Conservation (phyloP, 2,113 vertebrate genomes). For the Gymnobelideus leadbeateri region DNA sequence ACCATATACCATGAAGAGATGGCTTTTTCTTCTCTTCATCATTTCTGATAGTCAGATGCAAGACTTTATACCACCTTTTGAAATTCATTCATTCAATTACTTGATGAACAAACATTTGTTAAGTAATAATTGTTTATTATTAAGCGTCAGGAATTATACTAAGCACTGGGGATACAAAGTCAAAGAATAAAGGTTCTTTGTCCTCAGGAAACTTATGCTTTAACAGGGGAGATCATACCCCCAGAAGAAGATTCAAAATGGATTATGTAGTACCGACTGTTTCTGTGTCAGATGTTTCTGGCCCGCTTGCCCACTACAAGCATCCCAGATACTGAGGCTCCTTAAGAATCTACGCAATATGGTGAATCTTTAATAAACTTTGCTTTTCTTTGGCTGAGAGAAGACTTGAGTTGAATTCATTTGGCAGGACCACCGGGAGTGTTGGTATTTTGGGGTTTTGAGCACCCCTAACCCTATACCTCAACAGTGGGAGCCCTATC, state of each 20-base stretch:
- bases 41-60: neutral
- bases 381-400: no score
- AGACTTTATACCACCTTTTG: neutral
- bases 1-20: neutral
- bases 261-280: no score
- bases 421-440: no score
- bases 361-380: no score
- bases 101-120: neutral
- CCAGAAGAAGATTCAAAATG: neutral
- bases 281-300: no score
- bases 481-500: no score
- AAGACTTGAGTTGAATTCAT: no score
- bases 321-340: no score
- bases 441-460: no score
- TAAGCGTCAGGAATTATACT: neutral
- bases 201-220: neutral
- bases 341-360: no score
- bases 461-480: no score
- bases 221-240: neutral
- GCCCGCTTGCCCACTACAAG: no score
- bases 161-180: neutral
- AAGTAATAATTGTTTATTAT: neutral
- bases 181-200: neutral
- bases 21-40: neutral
- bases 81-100: conserved; percentile 6